Conservation (phyloP, 1,140 invertebrate genomes). For the Berghia stephanieae region DNA sequence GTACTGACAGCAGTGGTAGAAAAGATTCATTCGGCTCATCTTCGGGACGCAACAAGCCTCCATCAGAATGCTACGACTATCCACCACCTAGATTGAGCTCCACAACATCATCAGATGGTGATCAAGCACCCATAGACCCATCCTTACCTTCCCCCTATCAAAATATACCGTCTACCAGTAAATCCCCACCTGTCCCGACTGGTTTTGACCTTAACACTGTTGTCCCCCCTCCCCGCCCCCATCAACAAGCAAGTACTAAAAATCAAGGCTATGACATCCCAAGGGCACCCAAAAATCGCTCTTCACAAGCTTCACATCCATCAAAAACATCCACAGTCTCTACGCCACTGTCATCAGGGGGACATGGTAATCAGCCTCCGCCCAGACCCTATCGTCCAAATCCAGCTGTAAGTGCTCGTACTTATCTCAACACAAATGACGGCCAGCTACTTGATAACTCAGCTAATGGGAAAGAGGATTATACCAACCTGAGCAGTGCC, state of each 20-base stretch:
- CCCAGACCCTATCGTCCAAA: not conserved
- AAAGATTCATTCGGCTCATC: slow-evolving; percentile 16
- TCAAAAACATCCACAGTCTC: not conserved
- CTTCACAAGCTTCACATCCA: slow-evolving; percentile 17
- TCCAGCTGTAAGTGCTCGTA: slow-evolving; percentile 7
- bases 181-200: slow-evolving; percentile 36
- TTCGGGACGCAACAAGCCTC: not conserved
- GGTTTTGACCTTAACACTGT: slow-evolving; percentile 34
- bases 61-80: slow-evolving; percentile 39
- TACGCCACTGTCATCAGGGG: not conserved
- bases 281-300: slow-evolving; percentile 4
- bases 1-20: slow-evolving; percentile 1
- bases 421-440: slow-evolving; percentile 33
- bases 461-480: not conserved
- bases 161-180: slow-evolving; percentile 51
- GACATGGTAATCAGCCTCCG: no score
- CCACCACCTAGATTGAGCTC: slow-evolving; percentile 38
- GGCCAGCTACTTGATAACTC: slow-evolving; percentile 3
- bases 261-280: slow-evolving; percentile 45
- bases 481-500: not conserved
- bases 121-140: not conserved
- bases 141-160: slow-evolving; percentile 46
- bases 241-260: not conserved
- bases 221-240: slow-evolving; percentile 33
- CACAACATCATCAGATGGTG: slow-evolving; percentile 23